Conservation (phyloP, 2,797 vertebrate genomes). For the Tangara arthus region DNA sequence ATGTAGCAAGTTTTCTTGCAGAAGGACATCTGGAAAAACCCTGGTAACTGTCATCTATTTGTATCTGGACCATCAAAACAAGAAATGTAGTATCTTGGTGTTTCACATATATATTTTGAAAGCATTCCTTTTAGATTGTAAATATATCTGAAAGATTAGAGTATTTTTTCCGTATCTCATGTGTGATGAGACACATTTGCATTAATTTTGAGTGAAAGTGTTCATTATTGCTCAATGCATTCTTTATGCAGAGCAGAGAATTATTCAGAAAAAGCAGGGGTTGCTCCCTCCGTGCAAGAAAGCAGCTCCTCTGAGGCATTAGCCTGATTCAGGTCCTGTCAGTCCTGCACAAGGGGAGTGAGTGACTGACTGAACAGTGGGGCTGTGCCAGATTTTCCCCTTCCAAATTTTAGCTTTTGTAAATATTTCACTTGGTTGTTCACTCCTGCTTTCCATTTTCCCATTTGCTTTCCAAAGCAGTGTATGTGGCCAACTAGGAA, state of each 20-base stretch:
- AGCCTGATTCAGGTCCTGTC: not conserved
- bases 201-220: not conserved
- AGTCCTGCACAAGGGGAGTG: not conserved
- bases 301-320: not conserved
- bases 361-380: not conserved
- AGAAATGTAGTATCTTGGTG: not conserved
- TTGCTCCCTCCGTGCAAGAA: not conserved
- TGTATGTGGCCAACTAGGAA: not conserved
- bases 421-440: not conserved
- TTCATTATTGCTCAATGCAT: not conserved
- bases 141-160: not conserved
- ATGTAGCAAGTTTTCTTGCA: conserved; percentile 37
- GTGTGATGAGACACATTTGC: not conserved
- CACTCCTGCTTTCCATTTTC: not conserved
- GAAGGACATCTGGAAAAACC: not conserved
- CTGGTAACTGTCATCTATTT: not conserved
- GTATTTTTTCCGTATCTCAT: not conserved
- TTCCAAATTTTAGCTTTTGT: not conserved
- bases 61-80: not conserved
- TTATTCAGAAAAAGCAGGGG: not conserved
- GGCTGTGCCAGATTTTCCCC: not conserved
- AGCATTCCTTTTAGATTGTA: not conserved
- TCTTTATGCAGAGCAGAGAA: not conserved
- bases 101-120: not conserved
- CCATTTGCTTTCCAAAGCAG: not conserved